These are phyloP conservation scores for Lucifuga dentata DNA, from an alignment of 2,113 vertebrate genomes.

Conservation along the genomic window DNA sequence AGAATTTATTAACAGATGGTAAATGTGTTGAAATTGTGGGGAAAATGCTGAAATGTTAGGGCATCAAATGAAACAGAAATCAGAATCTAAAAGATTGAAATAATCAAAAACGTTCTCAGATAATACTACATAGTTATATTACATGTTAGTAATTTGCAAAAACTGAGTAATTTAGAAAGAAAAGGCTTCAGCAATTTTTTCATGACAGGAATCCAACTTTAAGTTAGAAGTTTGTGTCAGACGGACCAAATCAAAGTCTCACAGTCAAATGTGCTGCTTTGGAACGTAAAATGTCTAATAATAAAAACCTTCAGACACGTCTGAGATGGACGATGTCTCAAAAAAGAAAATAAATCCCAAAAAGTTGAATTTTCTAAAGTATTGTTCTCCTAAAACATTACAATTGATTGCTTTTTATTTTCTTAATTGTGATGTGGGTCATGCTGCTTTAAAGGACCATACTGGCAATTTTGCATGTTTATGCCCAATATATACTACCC, in stretches of 20 bases:
- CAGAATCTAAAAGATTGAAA: no score
- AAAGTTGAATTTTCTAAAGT: no score
- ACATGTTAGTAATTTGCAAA: neutral
- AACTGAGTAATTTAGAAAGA: neutral
- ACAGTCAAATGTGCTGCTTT: constrained; percentile 14
- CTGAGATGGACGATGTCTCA: constrained; percentile 20
- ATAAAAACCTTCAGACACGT: neutral
- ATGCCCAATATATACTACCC: no score
- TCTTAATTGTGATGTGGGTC: no score
- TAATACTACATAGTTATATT: neutral
- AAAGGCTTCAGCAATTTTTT: neutral
- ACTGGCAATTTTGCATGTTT: no score
- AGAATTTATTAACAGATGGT: neutral
- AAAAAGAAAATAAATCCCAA: constrained; percentile 8
- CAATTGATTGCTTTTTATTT: no score
- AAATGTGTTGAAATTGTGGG: neutral
- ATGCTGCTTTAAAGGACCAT: no score
- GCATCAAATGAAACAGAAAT: neutral
- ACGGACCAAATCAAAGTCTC: constrained; percentile 4
- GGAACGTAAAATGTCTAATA: constrained; percentile 21
- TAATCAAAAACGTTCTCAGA: neutral
- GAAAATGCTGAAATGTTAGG: neutral
- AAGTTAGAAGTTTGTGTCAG: constrained; percentile 17
- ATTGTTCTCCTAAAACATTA: no score
- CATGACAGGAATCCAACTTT: no score